Conservation (phyloP, 2,113 vertebrate genomes). For the Halichoeres trimaculatus region DNA sequence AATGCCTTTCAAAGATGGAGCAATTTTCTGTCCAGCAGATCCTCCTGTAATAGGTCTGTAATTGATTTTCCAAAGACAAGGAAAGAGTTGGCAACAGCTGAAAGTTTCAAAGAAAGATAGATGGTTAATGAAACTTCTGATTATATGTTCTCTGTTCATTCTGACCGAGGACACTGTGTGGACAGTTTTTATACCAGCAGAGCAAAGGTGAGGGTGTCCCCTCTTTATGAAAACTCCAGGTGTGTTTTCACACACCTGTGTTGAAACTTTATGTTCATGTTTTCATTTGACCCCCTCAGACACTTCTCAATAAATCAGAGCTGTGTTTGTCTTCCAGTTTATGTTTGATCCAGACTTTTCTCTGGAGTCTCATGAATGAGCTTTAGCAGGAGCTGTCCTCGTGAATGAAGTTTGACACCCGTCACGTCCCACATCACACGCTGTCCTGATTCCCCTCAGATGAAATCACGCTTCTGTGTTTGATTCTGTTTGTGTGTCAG, state of each 20-base stretch:
- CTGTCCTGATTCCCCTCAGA: background rate
- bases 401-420: slow-evolving; percentile 10
- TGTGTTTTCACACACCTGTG: too few species aligned
- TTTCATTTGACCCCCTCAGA: too few species aligned
- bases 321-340: background rate
- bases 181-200: too few species aligned
- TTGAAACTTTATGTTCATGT: too few species aligned
- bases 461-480: background rate
- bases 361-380: background rate
- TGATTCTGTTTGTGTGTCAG: slow-evolving; percentile 22
- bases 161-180: too few species aligned
- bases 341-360: too few species aligned
- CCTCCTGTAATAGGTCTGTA: slow-evolving; percentile 43
- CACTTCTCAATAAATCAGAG: background rate
- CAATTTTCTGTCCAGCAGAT: slow-evolving; percentile 56
- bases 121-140: background rate
- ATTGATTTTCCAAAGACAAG: slow-evolving; percentile 36
- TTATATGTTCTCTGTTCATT: background rate
- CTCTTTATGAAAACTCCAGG: too few species aligned
- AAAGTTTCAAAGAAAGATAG: slow-evolving; percentile 19
- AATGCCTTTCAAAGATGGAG: slow-evolving; percentile 51
- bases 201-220: too few species aligned
- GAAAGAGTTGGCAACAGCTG: slow-evolving; percentile 6
- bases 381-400: slow-evolving; percentile 3
- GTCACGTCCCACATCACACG: background rate